Evolutionary conservation across 2,888 invertebrate genomes (phyloP), one percentile per base, ranked within the genome.

Genomic region (Polietes domitor): DNA sequence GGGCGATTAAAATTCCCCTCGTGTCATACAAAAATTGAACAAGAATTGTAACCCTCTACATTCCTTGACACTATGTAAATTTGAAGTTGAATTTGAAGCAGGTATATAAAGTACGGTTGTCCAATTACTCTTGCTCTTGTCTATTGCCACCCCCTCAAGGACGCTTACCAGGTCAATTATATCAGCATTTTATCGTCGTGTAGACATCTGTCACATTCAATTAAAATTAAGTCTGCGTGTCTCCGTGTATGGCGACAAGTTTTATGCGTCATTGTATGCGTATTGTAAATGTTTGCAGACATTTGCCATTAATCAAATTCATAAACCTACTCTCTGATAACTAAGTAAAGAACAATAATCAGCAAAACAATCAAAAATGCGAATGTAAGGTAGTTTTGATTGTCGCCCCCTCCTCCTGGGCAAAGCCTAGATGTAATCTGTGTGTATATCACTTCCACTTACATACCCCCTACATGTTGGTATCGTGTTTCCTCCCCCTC

Each of bases 261-360:
- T 47, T n/a, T 12, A n/a, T n/a, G 1, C 47, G 2, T n/a, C 4
- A 47, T 47, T 47, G 47, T 47, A 37, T 37, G 10, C 12, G 37
- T 3, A 37, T n/a, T n/a, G n/a, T 32, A 32, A 3, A 12, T 65
- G 24, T 50, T 58, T 73, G 28, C 19, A 41, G 19, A 53, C 63
- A 71, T 50, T 63, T 71, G 43, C 32, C 71, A 82, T 82, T 75
- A 78, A 78, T 82, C 74, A 79, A 61, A 74, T 24, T 9, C 63
- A 53, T 37, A 76, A 58, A 76, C 78, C 58, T 61, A 75, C n/a
- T n/a, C n/a, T n/a, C 37, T 72, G 71, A 24, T 43, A 74, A 75
- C 75, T 55, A 68, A 55, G 50, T 43, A 77, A 71, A 21, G 26
- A 58, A 26, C 26, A 5, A 28, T 5, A 61, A 28, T 24, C 28